phyloP scores from a whole-genome alignment of 2,113 vertebrate species.

The Microtus oregoni region DNA sequence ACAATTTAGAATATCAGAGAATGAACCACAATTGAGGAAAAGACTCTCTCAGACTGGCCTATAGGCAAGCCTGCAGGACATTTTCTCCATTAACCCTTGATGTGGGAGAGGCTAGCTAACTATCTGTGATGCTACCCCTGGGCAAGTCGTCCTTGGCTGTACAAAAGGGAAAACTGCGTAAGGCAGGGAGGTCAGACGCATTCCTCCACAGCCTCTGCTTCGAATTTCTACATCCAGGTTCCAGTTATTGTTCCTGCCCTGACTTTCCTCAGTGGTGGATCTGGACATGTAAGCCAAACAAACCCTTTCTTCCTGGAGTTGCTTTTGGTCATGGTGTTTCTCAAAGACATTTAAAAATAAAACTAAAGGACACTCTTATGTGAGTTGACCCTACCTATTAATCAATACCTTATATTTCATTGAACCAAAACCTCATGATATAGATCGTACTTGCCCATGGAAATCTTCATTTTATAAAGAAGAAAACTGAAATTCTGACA shows the following conservation, averaged over 20 bases:
- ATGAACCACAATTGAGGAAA: background rate
- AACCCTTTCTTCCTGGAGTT: background rate
- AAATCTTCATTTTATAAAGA: background rate
- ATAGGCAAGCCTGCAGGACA: background rate
- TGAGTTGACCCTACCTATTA: background rate
- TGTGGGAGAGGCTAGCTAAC: background rate
- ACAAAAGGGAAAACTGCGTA: background rate
- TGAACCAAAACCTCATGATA: background rate
- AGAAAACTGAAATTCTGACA: constrained; percentile 11
- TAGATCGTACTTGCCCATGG: background rate
- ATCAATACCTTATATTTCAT: background rate
- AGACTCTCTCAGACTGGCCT: background rate
- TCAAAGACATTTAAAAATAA: background rate
- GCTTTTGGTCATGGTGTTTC: background rate
- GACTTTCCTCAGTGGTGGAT: background rate
- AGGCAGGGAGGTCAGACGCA: background rate
- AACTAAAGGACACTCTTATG: background rate
- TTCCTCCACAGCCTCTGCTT: background rate
- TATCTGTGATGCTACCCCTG: background rate
- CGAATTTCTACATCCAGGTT: background rate
- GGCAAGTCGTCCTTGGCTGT: background rate
- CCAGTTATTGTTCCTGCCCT: background rate
- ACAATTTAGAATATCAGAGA: background rate
- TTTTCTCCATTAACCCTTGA: background rate
- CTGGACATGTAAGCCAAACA: background rate